These are phyloP conservation scores for Hyalella azteca DNA, from an alignment of 2,888 invertebrate species.

Conservation along the genomic window DNA sequence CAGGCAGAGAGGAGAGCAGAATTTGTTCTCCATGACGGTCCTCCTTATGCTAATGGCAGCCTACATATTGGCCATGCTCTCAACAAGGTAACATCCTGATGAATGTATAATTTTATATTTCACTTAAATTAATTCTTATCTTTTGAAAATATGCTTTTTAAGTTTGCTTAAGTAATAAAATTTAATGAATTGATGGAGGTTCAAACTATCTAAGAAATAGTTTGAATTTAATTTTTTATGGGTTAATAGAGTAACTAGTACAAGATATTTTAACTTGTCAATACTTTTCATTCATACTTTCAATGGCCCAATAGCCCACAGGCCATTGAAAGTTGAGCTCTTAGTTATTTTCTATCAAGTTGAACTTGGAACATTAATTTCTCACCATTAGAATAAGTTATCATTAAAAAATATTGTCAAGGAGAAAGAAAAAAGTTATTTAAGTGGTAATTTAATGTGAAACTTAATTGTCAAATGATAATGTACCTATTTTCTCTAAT, in stretches of 20 bases:
- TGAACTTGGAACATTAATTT: no score
- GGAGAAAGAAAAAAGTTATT: no score
- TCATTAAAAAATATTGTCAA: no score
- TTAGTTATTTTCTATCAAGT: no score
- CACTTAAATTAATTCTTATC: neutral
- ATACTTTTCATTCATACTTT: neutral
- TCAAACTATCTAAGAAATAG: neutral
- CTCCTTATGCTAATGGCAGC: slow-evolving; percentile 97
- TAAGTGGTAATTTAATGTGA: neutral
- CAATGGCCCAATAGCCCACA: no score
- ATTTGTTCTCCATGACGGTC: slow-evolving; percentile 95
- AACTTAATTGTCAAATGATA: neutral
- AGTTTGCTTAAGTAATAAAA: neutral
- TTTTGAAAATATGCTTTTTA: neutral
- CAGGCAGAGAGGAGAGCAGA: slow-evolving; percentile 8
- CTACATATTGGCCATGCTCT: slow-evolving; percentile 98
- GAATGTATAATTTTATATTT: neutral
- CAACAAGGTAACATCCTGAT: slow-evolving; percentile 77
- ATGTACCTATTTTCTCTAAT: neutral
- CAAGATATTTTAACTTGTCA: neutral
- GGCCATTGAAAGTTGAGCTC: no score
- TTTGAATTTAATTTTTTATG: neutral
- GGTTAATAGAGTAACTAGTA: neutral
- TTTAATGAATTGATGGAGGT: neutral
- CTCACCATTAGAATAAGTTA: no score